Conservation (phyloP, 2,113 vertebrate species). For the Tragulus kanchil region DNA sequence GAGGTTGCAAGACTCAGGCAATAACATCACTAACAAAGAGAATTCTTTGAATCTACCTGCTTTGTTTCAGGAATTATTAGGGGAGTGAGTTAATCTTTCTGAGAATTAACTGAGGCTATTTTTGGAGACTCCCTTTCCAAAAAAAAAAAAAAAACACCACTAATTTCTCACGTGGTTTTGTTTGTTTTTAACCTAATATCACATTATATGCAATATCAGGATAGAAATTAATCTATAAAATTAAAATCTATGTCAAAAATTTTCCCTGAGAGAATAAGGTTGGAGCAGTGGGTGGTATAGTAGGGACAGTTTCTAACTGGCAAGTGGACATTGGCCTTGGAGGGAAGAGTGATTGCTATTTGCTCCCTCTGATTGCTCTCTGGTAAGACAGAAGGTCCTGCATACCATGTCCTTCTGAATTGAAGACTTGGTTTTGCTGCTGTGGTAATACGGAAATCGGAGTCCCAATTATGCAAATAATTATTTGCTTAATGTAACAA, state of each 20-base stretch:
- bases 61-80: neutral
- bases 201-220: neutral
- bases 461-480: constrained; percentile 74
- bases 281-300: neutral
- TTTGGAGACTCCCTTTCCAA: neutral
- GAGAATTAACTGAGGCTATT: neutral
- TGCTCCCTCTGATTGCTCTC: neutral
- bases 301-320: neutral
- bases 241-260: neutral
- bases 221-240: constrained; percentile 19
- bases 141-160: neutral
- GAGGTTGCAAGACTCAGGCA: neutral
- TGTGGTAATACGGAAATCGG: constrained; percentile 46
- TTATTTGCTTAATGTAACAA: constrained; percentile 82
- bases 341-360: neutral
- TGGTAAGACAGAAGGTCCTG: neutral
- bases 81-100: neutral
- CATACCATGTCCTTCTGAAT: neutral
- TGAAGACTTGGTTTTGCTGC: constrained; percentile 46
- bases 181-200: neutral
- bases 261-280: neutral
- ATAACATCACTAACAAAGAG: neutral
- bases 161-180: neutral
- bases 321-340: neutral
- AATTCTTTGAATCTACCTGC: neutral